Percentiles rank a stretch among this genome's conserved stretches.
Evolutionary conservation across 1,140 invertebrate genomes (phyloP).

Genomic region (Apolygus lucorum): DNA sequence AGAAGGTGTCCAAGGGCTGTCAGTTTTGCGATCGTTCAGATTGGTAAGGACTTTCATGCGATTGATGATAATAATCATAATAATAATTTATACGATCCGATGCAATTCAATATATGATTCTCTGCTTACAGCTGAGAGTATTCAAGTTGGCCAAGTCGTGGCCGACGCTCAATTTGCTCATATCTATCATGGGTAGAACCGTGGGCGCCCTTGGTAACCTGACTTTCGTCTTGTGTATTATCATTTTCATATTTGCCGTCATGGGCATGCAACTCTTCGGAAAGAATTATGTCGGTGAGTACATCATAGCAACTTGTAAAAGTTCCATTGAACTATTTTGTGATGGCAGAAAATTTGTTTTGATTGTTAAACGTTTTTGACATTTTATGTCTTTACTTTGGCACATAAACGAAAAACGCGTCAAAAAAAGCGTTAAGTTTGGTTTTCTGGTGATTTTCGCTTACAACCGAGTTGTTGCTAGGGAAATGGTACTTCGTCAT

Average conservation of each 20-base stretch:
- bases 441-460: no score
- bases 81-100: neutral
- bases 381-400: no score
- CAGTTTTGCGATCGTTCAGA: slow-evolving; percentile 93
- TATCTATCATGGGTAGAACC: slow-evolving; percentile 96
- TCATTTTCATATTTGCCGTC: slow-evolving; percentile 97
- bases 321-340: no score
- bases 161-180: slow-evolving; percentile 95
- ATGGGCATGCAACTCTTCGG: slow-evolving; percentile 98
- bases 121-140: slow-evolving; percentile 77
- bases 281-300: slow-evolving; percentile 77
- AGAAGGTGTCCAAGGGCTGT: slow-evolving; percentile 88
- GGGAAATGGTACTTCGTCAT: no score
- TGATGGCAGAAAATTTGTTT: no score
- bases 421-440: no score
- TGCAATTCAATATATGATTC: neutral
- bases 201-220: slow-evolving; percentile 96
- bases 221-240: slow-evolving; percentile 94
- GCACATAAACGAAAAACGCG: no score
- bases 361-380: no score
- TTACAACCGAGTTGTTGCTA: no score
- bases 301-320: neutral
- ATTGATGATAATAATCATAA: neutral
- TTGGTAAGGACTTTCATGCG: slow-evolving; percentile 65
- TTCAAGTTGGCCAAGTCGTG: slow-evolving; percentile 99